Conservation (phyloP, 2,113 vertebrate species). For the Mungos mungo region DNA sequence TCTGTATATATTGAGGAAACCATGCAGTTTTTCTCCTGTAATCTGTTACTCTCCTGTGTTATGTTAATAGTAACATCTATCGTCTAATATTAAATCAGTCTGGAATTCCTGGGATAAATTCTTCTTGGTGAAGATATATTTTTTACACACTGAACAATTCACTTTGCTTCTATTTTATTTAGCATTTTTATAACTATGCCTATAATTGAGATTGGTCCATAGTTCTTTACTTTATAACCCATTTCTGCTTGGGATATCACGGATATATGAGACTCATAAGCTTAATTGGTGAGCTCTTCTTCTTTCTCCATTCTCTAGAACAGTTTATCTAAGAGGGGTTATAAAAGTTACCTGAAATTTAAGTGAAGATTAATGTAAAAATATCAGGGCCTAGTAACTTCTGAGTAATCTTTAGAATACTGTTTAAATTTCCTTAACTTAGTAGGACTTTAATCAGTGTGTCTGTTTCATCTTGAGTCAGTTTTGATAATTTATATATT, state of each 20-base stretch:
- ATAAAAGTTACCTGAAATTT: background rate
- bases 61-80: background rate
- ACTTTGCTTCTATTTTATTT: slow-evolving; percentile 14
- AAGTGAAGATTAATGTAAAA: background rate
- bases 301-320: background rate
- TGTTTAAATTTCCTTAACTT: background rate
- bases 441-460: background rate
- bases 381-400: background rate
- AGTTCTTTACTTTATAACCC: background rate
- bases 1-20: background rate
- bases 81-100: background rate
- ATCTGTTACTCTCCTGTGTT: background rate
- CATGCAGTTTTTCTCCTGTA: background rate
- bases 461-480: background rate
- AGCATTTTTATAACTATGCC: background rate
- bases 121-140: background rate
- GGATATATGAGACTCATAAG: background rate
- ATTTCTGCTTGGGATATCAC: background rate
- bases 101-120: background rate
- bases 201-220: background rate
- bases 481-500: background rate
- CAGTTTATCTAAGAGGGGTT: background rate
- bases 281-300: slow-evolving; percentile 12
- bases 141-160: background rate
- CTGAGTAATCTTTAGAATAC: background rate